phyloP scores from a whole-genome alignment of 30 jellyfish, hydroid and myxozoan species.

The Pseudorhiza aurosa region DNA sequence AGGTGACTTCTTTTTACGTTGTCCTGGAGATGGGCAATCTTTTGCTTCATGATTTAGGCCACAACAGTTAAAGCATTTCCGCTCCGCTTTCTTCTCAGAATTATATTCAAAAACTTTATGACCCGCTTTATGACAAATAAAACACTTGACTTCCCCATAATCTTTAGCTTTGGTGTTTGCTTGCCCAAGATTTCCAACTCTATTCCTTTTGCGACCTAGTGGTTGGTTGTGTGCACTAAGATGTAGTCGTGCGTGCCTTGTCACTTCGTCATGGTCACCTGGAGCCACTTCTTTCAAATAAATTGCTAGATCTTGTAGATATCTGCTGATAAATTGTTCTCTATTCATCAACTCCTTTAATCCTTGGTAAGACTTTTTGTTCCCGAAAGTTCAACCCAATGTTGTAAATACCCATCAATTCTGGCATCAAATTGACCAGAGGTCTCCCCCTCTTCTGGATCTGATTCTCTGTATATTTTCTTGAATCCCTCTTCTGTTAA shows the following conservation, averaged over 20 bases:
- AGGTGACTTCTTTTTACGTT: conserved; percentile 28
- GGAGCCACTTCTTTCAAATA: conserved; percentile 42
- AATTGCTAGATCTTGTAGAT: conserved; percentile 35
- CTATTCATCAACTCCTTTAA: conserved; percentile 23
- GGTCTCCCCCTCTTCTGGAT: conserved; percentile 52
- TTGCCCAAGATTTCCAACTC: conserved; percentile 1
- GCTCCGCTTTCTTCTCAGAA: conserved; percentile 12
- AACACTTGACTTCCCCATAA: conserved; percentile 4
- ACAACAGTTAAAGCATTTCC: conserved; percentile 14
- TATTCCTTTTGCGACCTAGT: conserved; percentile 5
- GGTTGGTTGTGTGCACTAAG: conserved; percentile 22
- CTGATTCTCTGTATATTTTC: conserved; percentile 20
- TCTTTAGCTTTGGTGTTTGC: neutral
- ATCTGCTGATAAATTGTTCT: conserved; percentile 37
- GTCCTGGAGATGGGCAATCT: conserved; percentile 32
- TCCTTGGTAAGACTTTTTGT: conserved; percentile 28
- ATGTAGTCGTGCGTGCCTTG: conserved; percentile 18
- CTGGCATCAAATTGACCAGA: conserved; percentile 42
- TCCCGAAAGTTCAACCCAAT: conserved; percentile 26
- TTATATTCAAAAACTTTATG: conserved; percentile 25
- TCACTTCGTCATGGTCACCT: neutral
- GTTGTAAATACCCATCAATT: conserved; percentile 13
- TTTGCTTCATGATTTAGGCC: conserved; percentile 22
- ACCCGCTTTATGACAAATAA: neutral
- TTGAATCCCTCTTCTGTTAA: conserved; percentile 45